Base-by-base conservation (phyloP, 2,888 invertebrate species). In the Synanthedon myopaeformis region DNA sequence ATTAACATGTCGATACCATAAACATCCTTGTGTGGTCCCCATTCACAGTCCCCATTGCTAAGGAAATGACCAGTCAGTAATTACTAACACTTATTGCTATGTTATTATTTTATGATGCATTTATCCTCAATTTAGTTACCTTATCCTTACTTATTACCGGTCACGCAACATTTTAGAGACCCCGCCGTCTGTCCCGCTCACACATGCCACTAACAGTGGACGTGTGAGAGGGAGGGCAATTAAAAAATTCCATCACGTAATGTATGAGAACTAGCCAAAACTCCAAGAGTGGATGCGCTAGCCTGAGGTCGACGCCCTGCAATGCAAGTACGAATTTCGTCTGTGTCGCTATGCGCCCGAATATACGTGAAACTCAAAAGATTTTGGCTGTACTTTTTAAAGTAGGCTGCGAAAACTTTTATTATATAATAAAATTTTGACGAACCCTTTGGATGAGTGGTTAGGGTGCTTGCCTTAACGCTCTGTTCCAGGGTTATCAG, bases 181-280 rank as follows among this genome's bases (percentile, higher is more conserved):
- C 57, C 59, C 55, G 59, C 58, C 52, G 3, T 42, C 60, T 54
- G 54, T 74, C 73, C 62, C 65, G 49, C 58, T 80, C 65, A 48
- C 60, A 59, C 76, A 48, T 53, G 49, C 51, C 57, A 53, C 58
- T 58, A 59, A 59, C 61, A 54, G 53, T 17, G 55, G 57, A 58
- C 56, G 75, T 58, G 57, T 57, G 73, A 80, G 68, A 57, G 74
- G 63, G 75, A 77, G 61, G 23, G 67, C 65, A 74, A 76, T 78
- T 74, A 77, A 78, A 77, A 78, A 79, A 81, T 76, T 78, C 81
- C 77, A 62, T 74, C 82, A 81, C 82, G 82, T 81, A 79, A 64
- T 66, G 67, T 72, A 73, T 68, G 65, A 74, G 74, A 74, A 72
- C 78, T 82, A 78, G 80, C 78, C 73, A 79, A 82, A 81, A 81